Conservation (phyloP, 2,797 vertebrate genomes). For the Melanotaenia trifasciata region DNA sequence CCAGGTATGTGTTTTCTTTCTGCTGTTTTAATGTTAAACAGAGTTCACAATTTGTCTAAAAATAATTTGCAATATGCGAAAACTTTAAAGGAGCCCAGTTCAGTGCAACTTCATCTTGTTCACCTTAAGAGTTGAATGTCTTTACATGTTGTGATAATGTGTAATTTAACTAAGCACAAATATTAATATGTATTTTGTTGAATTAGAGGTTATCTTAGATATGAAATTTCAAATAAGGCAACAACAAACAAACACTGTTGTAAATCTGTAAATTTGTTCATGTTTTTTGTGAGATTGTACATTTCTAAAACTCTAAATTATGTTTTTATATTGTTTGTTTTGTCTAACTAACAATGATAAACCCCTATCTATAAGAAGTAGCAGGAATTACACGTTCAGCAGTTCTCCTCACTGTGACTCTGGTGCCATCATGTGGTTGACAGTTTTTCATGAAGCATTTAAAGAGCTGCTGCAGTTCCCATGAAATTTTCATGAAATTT, state of each 20-base stretch:
- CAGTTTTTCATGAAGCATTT: neutral
- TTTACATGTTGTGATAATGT: too few species aligned
- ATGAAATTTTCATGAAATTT: neutral
- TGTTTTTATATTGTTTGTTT: neutral
- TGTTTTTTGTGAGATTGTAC: neutral
- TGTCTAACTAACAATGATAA: neutral
- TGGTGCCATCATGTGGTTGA: conserved; percentile 3
- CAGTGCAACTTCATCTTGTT: too few species aligned
- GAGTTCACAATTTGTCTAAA: neutral
- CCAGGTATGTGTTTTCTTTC: conserved; percentile 78
- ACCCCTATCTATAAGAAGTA: neutral
- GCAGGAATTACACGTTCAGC: neutral
- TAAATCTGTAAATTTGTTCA: neutral
- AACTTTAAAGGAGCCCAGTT: too few species aligned
- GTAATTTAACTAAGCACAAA: too few species aligned
- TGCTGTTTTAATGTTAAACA: neutral
- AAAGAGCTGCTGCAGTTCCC: neutral
- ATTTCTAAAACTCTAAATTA: neutral
- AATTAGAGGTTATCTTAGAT: neutral
- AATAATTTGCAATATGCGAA: too few species aligned
- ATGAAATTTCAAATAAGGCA: neutral
- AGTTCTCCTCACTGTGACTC: neutral
- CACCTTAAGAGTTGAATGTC: too few species aligned
- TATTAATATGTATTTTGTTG: too few species aligned
- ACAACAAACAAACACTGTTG: neutral